Percentiles rank a stretch among this genome's conserved stretches.
These are phyloP conservation scores for Sebastes ruberrimus DNA, from an alignment of 2,797 vertebrate species.

Conservation along the genomic window DNA sequence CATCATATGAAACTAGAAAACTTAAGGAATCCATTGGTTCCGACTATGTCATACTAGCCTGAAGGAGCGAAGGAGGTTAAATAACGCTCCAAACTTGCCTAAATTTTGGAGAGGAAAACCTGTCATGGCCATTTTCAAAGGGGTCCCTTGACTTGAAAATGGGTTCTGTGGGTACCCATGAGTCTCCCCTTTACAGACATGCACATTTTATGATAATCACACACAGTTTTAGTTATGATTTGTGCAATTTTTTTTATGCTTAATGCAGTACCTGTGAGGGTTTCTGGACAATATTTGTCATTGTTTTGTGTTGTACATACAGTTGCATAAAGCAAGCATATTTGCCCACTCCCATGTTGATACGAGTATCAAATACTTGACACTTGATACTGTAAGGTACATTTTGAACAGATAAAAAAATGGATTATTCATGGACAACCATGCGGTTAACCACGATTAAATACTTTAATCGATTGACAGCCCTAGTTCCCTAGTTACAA, in stretches of 20 bases:
- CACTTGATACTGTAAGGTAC: background rate
- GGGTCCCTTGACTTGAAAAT: too few relatives aligned
- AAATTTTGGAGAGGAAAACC: too few relatives aligned
- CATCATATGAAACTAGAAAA: too few relatives aligned
- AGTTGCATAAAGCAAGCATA: background rate
- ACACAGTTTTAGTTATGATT: background rate
- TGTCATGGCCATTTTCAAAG: too few relatives aligned
- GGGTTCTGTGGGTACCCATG: too few relatives aligned
- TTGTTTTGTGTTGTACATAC: background rate
- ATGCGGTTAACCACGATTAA: background rate
- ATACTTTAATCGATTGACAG: background rate
- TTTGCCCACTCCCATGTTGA: background rate
- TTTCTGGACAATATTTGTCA: too few relatives aligned
- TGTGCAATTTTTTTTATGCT: background rate
- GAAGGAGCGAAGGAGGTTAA: too few relatives aligned
- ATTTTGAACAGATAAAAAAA: too few relatives aligned
- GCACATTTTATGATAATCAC: background rate
- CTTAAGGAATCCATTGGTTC: too few relatives aligned
- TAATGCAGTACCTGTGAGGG: background rate
- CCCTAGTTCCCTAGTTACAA: too few relatives aligned
- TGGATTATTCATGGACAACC: too few relatives aligned
- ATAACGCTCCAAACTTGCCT: too few relatives aligned
- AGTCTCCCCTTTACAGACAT: background rate
- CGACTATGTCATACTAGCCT: fast-evolving
- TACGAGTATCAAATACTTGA: background rate